phyloP scores from a whole-genome alignment of 2,113 vertebrate species.

The Corydoras maculifer region DNA sequence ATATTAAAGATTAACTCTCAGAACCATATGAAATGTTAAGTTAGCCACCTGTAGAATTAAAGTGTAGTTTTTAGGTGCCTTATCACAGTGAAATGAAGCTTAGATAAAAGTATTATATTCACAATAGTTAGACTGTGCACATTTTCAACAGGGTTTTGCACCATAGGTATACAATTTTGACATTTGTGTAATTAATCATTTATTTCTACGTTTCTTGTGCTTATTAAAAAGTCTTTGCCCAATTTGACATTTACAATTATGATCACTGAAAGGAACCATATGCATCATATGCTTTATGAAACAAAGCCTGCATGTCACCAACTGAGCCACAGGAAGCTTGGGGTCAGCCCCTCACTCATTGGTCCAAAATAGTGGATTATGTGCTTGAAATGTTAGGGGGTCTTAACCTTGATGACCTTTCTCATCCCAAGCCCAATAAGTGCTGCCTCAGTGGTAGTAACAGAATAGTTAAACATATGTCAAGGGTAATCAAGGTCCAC shows the following conservation, averaged over 20 bases:
- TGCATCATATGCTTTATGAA: constrained; percentile 17
- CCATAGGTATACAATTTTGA: too few relatives aligned
- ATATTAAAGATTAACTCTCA: too few relatives aligned
- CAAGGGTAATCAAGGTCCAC: constrained; percentile 74
- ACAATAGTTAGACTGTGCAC: too few relatives aligned
- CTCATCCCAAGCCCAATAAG: constrained; percentile 61
- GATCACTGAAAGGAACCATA: neutral
- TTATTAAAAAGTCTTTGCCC: neutral
- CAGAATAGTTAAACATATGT: constrained; percentile 77
- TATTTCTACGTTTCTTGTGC: too few relatives aligned
- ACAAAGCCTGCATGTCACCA: constrained; percentile 4
- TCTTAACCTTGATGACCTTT: constrained; percentile 61
- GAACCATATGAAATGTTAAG: too few relatives aligned
- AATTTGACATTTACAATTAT: neutral
- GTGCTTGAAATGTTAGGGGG: constrained; percentile 53
- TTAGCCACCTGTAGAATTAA: too few relatives aligned
- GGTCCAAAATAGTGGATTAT: constrained; percentile 41
- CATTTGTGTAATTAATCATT: too few relatives aligned
- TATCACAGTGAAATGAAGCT: too few relatives aligned
- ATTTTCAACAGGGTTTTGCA: too few relatives aligned
- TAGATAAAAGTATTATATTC: too few relatives aligned
- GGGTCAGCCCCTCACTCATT: constrained; percentile 42
- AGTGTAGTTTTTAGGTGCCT: too few relatives aligned
- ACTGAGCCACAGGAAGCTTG: constrained; percentile 27
- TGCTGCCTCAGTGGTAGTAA: constrained; percentile 63